Base-by-base conservation (phyloP, 2,797 vertebrate genomes). In the Typhlichthys subterraneus region DNA sequence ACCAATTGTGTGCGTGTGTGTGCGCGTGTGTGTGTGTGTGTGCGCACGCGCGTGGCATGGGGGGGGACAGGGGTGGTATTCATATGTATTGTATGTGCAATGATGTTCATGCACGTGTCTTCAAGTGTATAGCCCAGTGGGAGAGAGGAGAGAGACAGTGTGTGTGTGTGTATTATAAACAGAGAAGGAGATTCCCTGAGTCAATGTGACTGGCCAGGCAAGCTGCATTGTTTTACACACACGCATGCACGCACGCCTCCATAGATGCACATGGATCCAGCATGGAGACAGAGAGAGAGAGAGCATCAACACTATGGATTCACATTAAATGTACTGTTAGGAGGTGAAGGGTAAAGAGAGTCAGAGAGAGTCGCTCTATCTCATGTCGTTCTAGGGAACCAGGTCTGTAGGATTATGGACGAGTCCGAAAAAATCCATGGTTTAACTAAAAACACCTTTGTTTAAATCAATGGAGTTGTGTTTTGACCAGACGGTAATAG, bases 251-350 rank as follows among this genome's bases (percentile, higher is more conserved):
- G 12, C 46, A 13, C 2, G 46, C 46, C 33, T 52, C 12, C 17
- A 15, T 19, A 3, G 12, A 54, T 29, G 53, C 9, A 12, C 19
- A 23, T 19, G 5, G 19, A 54, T 11, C 19, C 13, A 55, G 23
- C 19, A 72, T 56, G 68, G 63, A 66, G 72, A 63, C 55, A 51
- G 50, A 52, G 15, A 19, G 51, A 12, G 46, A 48, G 33, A n/a
- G n/a, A 38, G 47, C 13, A 49, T 49, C 47, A 49, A 14, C 47
- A 49, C 7, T 49, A 49, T 49, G 47, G 47, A 49, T 3, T 49
- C 12, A 49, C 47, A 49, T 49, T 4, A 23, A 23, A 23, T 23
- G 13, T 5, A 49, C 13, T 13, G 49, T 15, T 9, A 51, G 49
- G 15, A 17, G 15, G 49, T 8, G 12, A 51, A 17, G 17, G 49